A percentile compares a stretch with the other conserved stretches of the same genome.
Conservation (phyloP, 2,113 vertebrate species). For the Elachura formosa region DNA sequence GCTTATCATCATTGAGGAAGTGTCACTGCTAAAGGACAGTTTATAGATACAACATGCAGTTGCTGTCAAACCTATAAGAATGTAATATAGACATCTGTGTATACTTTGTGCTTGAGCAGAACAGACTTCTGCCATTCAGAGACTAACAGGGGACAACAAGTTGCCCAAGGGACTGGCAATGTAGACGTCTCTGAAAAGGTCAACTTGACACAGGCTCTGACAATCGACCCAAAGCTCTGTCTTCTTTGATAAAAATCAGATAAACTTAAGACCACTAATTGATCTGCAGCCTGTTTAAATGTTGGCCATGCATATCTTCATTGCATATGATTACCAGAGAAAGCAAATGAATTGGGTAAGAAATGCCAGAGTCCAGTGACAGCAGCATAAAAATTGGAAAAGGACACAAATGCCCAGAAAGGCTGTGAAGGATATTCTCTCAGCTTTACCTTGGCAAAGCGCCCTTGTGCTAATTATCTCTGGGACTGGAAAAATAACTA, state of each 20-base stretch:
- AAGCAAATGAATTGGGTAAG: constrained; percentile 78
- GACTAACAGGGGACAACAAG: constrained; percentile 89
- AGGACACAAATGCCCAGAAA: constrained; percentile 62
- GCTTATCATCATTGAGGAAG: constrained; percentile 95
- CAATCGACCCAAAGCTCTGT: constrained; percentile 97
- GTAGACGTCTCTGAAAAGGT: constrained; percentile 98
- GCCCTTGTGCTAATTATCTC: constrained; percentile 66
- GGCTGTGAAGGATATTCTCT: constrained; percentile 59
- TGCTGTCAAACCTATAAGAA: constrained; percentile 90
- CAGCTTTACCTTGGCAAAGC: constrained; percentile 55
- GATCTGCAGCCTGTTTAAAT: constrained; percentile 89
- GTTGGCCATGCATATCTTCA: constrained; percentile 90
- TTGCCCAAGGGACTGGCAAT: constrained; percentile 86
- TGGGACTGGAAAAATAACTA: constrained; percentile 56
- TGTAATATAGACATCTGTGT: constrained; percentile 99
- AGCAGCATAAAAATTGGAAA: constrained; percentile 71
- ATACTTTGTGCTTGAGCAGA: constrained; percentile 98
- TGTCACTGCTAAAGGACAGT: constrained; percentile 99
- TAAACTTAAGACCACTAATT: constrained; percentile 98
- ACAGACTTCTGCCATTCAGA: constrained; percentile 99
- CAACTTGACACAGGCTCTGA: constrained; percentile 99
- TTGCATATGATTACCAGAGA: constrained; percentile 85
- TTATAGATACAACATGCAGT: constrained; percentile 99
- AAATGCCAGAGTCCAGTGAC: constrained; percentile 77
- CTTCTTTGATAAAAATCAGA: constrained; percentile 99